These are phyloP conservation scores for Phenacoccus solenopsis DNA, from an alignment of 1,140 invertebrate genomes.

Conservation along the genomic window DNA sequence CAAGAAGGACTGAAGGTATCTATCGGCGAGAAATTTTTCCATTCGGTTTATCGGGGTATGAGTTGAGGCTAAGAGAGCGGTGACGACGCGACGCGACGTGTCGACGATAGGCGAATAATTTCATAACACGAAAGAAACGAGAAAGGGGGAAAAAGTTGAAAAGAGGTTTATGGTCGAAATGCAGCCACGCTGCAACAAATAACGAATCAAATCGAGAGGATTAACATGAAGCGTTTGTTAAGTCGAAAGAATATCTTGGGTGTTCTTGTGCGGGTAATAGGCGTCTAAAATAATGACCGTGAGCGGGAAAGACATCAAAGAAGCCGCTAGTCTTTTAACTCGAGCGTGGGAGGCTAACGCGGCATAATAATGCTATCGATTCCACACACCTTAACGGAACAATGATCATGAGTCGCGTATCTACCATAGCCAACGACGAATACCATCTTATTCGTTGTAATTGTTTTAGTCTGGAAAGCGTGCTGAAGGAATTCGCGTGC, in stretches of 20 bases:
- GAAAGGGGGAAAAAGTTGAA: too few species aligned
- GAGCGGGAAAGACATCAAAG: constrained; percentile 15
- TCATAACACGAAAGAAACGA: too few species aligned
- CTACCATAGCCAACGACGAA: background rate
- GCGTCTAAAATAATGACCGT: constrained; percentile 16
- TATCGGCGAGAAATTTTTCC: too few species aligned
- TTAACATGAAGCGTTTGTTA: background rate
- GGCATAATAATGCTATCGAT: constrained; percentile 14
- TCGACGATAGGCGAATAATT: too few species aligned
- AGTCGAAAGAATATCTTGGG: constrained; percentile 8
- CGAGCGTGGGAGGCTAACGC: constrained; percentile 9
- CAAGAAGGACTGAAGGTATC: too few species aligned
- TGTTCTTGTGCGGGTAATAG: constrained; percentile 7
- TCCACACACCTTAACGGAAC: constrained; percentile 9
- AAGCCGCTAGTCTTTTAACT: constrained; percentile 8
- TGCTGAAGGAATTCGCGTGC: constrained; percentile 10
- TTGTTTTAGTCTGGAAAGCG: constrained; percentile 12
- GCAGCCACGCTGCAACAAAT: too few species aligned
- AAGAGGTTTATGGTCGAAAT: background rate
- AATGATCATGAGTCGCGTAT: background rate
- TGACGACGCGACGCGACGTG: too few species aligned
- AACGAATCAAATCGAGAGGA: constrained; percentile 1
- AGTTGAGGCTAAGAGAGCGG: too few species aligned
- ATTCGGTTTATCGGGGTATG: too few species aligned
- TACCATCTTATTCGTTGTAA: background rate